phyloP scores from a whole-genome alignment of 2,113 vertebrate species.

The Acinonyx jubatus region DNA sequence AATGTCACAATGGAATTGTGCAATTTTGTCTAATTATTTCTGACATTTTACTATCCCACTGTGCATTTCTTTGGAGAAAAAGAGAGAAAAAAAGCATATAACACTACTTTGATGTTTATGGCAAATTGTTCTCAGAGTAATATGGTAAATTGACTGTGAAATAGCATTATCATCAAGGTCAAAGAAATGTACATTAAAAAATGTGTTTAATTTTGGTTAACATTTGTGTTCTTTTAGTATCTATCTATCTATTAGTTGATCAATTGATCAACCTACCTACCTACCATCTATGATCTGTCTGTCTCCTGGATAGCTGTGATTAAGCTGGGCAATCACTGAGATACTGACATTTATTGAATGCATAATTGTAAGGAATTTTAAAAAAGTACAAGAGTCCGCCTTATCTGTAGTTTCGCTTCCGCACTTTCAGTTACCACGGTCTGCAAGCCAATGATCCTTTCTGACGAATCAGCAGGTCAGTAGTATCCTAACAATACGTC shows the following conservation, averaged over 20 bases:
- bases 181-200: not conserved
- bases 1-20: slow-evolving; percentile 71
- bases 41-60: slow-evolving; percentile 79
- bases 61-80: slow-evolving; percentile 69
- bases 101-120: slow-evolving; percentile 62
- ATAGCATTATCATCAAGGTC: not conserved
- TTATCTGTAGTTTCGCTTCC: not conserved
- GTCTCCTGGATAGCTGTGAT: not conserved
- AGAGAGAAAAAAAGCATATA: slow-evolving; percentile 71
- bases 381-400: not conserved
- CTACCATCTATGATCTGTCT: not conserved
- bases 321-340: slow-evolving; percentile 9
- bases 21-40: slow-evolving; percentile 81
- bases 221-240: not conserved
- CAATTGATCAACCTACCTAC: not conserved
- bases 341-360: not conserved
- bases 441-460: not conserved
- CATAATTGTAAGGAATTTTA: not conserved
- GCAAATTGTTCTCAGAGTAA: slow-evolving; percentile 53
- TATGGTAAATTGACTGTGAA: slow-evolving; percentile 30
- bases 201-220: not conserved
- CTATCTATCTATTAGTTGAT: not conserved
- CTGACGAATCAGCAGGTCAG: not conserved
- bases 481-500: not conserved
- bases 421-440: not conserved